phyloP scores from a whole-genome alignment of 2,113 vertebrate genomes.

The Amphiprion ocellaris region DNA sequence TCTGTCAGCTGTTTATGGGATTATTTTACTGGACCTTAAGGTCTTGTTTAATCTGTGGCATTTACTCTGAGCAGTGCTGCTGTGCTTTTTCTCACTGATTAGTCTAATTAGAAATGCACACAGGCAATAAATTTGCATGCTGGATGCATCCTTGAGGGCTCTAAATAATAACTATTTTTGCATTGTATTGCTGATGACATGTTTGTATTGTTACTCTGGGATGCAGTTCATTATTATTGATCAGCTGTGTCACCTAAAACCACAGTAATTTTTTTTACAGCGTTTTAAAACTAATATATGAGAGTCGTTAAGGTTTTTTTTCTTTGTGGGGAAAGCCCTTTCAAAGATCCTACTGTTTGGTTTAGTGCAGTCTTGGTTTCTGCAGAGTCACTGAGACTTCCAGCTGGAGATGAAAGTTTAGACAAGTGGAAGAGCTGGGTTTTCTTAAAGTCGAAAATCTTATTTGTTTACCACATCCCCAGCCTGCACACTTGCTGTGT shows the following conservation, averaged over 20 bases:
- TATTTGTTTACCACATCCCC: conserved; percentile 62
- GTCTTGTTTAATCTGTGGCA: conserved; percentile 68
- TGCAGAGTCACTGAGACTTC: conserved; percentile 45
- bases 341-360: background rate
- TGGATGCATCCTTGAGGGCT: conserved; percentile 1
- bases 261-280: conserved; percentile 43
- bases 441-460: conserved; percentile 24
- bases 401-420: conserved; percentile 52
- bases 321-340: conserved; percentile 46
- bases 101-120: conserved; percentile 54
- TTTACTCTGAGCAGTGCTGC: conserved; percentile 42
- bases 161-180: conserved; percentile 22
- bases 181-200: conserved; percentile 20
- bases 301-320: conserved; percentile 29
- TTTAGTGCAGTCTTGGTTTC: conserved; percentile 29
- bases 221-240: conserved; percentile 41
- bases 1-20: conserved; percentile 66
- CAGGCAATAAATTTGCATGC: conserved; percentile 35
- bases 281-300: conserved; percentile 60
- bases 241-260: conserved; percentile 43
- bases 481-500: conserved; percentile 27
- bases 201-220: conserved; percentile 32
- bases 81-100: conserved; percentile 51
- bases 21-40: conserved; percentile 62
- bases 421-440: conserved; percentile 20